Evolutionary conservation across 2,888 invertebrate species (phyloP).

Genomic region (Phorcus lineatus): DNA sequence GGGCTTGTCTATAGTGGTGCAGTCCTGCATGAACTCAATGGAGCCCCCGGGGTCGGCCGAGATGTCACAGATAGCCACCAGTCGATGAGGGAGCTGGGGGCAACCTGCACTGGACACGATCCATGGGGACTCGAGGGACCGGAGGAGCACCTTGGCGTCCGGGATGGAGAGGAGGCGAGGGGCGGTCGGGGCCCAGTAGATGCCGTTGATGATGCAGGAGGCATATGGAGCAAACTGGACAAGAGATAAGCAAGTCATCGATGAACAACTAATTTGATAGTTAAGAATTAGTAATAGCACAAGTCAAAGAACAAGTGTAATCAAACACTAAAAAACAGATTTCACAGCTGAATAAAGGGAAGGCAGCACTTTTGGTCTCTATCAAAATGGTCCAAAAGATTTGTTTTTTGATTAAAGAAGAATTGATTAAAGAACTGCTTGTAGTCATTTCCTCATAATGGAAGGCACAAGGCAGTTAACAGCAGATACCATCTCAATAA

Average conservation of each 20-base stretch:
- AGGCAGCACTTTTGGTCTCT: too few species aligned
- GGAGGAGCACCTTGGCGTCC: constrained; percentile 94
- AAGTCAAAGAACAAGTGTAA: too few species aligned
- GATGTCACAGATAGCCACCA: constrained; percentile 96
- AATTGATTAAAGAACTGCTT: too few species aligned
- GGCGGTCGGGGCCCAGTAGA: constrained; percentile 98
- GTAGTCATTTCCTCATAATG: too few species aligned
- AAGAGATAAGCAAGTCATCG: not conserved
- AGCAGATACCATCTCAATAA: too few species aligned
- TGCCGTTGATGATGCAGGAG: constrained; percentile 96
- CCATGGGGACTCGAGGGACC: constrained; percentile 92
- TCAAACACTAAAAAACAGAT: too few species aligned
- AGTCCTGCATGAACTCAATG: constrained; percentile 99
- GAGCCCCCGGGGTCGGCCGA: constrained; percentile 99
- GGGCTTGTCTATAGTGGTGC: constrained; percentile 99
- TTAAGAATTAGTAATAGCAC: too few species aligned
- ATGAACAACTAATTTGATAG: too few species aligned
- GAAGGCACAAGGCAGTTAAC: too few species aligned
- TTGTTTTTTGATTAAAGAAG: too few species aligned
- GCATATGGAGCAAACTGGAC: constrained; percentile 94
- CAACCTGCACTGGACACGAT: constrained; percentile 81
- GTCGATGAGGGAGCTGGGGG: constrained; percentile 76
- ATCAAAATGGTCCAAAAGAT: too few species aligned
- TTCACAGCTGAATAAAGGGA: too few species aligned
- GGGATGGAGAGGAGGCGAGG: constrained; percentile 97